Conservation (phyloP, 1,140 invertebrate species). For the Drosophila quadrilineata region DNA sequence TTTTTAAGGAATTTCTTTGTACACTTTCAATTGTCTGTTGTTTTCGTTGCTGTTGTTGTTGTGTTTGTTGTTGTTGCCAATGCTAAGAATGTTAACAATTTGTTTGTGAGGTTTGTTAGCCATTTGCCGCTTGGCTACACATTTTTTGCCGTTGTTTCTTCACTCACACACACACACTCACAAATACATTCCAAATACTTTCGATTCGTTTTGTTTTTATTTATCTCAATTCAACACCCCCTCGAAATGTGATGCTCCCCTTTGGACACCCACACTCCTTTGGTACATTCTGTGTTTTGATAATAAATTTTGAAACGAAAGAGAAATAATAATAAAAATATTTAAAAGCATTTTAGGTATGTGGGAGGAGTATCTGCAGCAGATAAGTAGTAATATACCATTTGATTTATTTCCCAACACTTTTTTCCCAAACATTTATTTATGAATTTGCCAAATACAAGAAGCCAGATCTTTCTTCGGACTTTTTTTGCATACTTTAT, state of each 20-base stretch:
- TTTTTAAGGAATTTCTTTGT: neutral
- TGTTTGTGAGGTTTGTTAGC: conserved; percentile 22
- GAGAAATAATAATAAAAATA: conserved; percentile 30
- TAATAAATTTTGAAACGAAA: conserved; percentile 19
- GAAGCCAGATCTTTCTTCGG: neutral
- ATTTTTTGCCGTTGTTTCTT: conserved; percentile 3
- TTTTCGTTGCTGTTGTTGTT: neutral
- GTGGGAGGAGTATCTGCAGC: conserved; percentile 12
- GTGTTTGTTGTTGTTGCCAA: neutral
- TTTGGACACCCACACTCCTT: neutral
- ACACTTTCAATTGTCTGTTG: conserved; percentile 12
- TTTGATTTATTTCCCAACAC: conserved; percentile 57
- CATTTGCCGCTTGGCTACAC: conserved; percentile 23
- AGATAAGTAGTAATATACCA: conserved; percentile 43
- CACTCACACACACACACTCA: too few species aligned
- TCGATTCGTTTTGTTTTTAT: conserved; percentile 13
- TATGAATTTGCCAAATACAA: conserved; percentile 26
- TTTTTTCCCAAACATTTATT: conserved; percentile 48
- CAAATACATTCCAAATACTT: too few species aligned
- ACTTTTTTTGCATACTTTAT: conserved; percentile 41
- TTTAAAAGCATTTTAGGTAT: conserved; percentile 38
- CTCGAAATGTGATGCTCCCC: too few species aligned
- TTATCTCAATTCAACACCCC: too few species aligned
- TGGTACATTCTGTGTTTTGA: conserved; percentile 15
- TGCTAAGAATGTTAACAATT: conserved; percentile 26